Conservation (phyloP, 1,140 invertebrate species). For the Dufourea novaeangliae region DNA sequence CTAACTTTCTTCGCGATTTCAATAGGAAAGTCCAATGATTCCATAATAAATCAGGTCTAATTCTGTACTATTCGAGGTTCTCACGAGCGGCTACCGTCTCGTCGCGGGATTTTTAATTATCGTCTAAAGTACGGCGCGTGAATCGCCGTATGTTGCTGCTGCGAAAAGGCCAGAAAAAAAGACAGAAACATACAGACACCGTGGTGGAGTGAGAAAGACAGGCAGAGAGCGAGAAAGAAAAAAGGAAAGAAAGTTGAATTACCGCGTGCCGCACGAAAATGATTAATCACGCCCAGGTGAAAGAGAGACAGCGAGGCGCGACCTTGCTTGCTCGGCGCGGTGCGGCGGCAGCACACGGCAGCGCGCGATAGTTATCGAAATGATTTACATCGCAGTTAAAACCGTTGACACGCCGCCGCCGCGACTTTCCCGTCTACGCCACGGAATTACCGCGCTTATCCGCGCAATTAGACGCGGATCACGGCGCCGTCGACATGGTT, state of each 20-base stretch:
- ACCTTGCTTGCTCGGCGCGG: conserved; percentile 64
- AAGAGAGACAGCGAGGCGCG: conserved; percentile 51
- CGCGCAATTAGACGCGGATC: conserved; percentile 40
- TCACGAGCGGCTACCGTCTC: conserved; percentile 5
- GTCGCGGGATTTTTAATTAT: conserved; percentile 60
- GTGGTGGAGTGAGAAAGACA: too few relatives aligned
- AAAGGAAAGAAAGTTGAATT: conserved; percentile 47
- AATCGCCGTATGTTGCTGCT: conserved; percentile 60
- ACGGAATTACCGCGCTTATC: conserved; percentile 33
- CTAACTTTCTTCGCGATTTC: too few relatives aligned
- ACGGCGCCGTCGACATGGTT: conserved; percentile 13
- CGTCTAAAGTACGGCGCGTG: conserved; percentile 54
- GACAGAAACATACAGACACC: too few relatives aligned
- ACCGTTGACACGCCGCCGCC: conserved; percentile 62
- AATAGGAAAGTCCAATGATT: too few relatives aligned
- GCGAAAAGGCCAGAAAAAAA: background rate
- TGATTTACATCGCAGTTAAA: conserved; percentile 73
- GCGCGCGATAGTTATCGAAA: conserved; percentile 70
- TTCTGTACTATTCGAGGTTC: too few relatives aligned
- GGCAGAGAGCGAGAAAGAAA: background rate
- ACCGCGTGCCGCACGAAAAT: conserved; percentile 65
- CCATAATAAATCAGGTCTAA: too few relatives aligned
- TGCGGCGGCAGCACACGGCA: conserved; percentile 37
- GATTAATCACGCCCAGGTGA: conserved; percentile 68
- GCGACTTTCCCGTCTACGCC: conserved; percentile 30